These are phyloP conservation scores for Pammene aurita DNA, from an alignment of 2,888 invertebrate genomes.

Conservation along the genomic window DNA sequence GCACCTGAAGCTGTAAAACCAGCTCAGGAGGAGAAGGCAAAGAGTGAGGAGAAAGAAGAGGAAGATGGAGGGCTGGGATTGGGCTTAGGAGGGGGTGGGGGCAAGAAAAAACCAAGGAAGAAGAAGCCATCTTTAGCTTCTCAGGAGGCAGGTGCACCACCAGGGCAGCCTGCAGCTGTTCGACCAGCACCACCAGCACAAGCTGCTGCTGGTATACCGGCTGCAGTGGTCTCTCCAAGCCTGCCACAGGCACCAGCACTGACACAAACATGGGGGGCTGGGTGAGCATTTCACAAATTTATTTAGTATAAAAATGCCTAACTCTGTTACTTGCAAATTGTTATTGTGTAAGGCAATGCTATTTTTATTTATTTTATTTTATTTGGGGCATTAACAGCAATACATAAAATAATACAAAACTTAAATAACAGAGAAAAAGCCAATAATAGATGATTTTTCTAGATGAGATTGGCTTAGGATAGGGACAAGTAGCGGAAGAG, in stretches of 20 bases:
- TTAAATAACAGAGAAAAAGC: too few relatives aligned
- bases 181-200: constrained; percentile 5
- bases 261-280: constrained; percentile 31
- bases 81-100: constrained; percentile 42
- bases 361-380: too few relatives aligned
- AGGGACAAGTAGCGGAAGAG: too few relatives aligned
- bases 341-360: too few relatives aligned
- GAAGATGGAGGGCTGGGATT: constrained; percentile 47
- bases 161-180: constrained; percentile 34
- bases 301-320: too few relatives aligned
- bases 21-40: constrained; percentile 26
- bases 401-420: too few relatives aligned
- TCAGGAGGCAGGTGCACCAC: constrained; percentile 44
- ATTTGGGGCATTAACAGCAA: too few relatives aligned
- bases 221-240: not conserved
- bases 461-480: too few relatives aligned
- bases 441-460: too few relatives aligned
- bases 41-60: constrained; percentile 45
- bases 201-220: constrained; percentile 1
- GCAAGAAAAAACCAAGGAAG: constrained; percentile 49
- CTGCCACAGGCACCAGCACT: not conserved
- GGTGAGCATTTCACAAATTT: constrained; percentile 17
- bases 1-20: constrained; percentile 18
- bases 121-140: constrained; percentile 47
- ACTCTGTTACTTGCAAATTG: too few relatives aligned